These are phyloP conservation scores for Minunthozetes semirufus DNA, from an alignment of 2,888 invertebrate species.

Conservation along the genomic window DNA sequence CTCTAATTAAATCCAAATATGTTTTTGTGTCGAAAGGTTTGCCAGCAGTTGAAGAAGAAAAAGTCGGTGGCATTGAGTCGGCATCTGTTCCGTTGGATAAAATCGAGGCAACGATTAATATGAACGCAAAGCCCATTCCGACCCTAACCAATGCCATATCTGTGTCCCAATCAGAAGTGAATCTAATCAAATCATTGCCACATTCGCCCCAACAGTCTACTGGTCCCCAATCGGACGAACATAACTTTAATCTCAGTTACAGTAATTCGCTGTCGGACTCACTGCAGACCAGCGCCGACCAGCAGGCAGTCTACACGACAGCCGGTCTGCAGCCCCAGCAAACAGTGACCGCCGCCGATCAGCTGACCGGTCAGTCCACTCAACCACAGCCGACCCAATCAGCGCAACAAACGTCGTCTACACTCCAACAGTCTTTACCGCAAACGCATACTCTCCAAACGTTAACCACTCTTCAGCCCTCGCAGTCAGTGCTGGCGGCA, in stretches of 20 bases:
- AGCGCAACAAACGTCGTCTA: not conserved
- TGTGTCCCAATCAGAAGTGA: not conserved
- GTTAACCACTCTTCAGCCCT: not conserved
- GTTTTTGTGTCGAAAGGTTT: not conserved
- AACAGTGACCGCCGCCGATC: not conserved
- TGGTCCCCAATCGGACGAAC: not conserved
- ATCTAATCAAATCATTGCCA: slow-evolving; percentile 13
- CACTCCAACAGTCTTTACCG: not conserved
- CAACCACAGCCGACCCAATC: not conserved
- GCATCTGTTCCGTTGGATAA: slow-evolving; percentile 20
- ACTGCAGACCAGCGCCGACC: not conserved
- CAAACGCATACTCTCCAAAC: not conserved
- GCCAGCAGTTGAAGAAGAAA: slow-evolving; percentile 16
- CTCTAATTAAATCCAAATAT: not conserved
- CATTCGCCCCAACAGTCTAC: not conserved
- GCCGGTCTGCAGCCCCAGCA: not conserved
- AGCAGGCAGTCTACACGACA: not conserved
- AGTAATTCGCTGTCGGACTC: too few relatives aligned
- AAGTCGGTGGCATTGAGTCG: slow-evolving; percentile 10
- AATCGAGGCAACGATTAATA: slow-evolving; percentile 23
- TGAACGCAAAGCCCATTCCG: slow-evolving; percentile 2
- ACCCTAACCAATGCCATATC: slow-evolving; percentile 10
- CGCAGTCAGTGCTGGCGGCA: not conserved
- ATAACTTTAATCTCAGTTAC: slow-evolving; percentile 1
- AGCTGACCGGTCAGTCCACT: not conserved